Evolutionary conservation across 2,888 invertebrate genomes (phyloP).

Genomic region (Aleiodes leptofemur): DNA sequence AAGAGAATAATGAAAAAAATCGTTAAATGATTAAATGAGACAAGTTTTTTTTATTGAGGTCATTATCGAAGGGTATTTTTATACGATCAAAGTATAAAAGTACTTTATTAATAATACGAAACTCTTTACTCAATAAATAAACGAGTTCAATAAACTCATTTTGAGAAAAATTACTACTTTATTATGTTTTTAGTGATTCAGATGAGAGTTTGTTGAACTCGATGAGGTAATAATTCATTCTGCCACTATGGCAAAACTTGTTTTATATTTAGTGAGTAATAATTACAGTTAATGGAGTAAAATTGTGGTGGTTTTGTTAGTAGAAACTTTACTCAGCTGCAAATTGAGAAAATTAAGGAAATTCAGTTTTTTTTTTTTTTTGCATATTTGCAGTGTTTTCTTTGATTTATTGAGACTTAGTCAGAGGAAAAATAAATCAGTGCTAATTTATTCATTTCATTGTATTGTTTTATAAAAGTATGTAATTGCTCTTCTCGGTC

Average conservation of each 20-base stretch:
- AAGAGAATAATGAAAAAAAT: not conserved
- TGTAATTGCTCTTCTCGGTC: no score
- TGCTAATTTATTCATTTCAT: not conserved
- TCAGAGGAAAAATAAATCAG: not conserved
- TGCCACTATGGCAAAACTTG: conserved; percentile 18
- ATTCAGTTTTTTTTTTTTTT: not conserved
- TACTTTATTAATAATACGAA: not conserved
- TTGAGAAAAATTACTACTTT: conserved; percentile 1
- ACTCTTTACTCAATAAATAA: not conserved
- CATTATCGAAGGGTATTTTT: not conserved
- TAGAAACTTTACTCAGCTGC: not conserved
- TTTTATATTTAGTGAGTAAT: not conserved
- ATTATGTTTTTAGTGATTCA: not conserved
- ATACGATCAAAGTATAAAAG: not conserved
- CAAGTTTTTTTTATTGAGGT: no score
- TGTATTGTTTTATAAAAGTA: no score
- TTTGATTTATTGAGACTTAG: no score
- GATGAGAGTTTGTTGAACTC: conserved; percentile 5
- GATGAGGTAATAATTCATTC: conserved; percentile 23
- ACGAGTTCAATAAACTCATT: conserved; percentile 4
- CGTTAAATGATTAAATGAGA: not conserved
- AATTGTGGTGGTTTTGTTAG: not conserved
- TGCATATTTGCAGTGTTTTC: not conserved
- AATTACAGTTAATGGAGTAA: conserved; percentile 5
- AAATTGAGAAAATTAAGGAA: conserved; percentile 1